Conservation (phyloP, 1,140 invertebrate species). For the Zaprionus ghesquierei region DNA sequence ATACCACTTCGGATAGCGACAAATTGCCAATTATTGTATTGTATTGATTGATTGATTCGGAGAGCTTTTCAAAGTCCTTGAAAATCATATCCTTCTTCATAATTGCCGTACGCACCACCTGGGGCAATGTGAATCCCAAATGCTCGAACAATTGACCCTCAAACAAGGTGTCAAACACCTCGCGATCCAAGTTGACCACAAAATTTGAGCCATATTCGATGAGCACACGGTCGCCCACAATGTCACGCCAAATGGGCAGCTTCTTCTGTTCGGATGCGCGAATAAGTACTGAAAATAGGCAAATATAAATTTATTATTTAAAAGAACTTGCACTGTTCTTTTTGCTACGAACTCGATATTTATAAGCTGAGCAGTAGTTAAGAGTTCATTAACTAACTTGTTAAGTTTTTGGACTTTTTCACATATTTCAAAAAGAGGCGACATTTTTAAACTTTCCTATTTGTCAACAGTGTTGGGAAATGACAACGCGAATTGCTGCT, state of each 20-base stretch:
- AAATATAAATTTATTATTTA: background rate
- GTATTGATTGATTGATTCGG: slow-evolving; percentile 86
- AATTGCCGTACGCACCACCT: slow-evolving; percentile 74
- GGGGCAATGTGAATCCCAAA: slow-evolving; percentile 87
- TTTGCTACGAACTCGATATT: background rate
- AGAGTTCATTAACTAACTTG: too few relatives aligned
- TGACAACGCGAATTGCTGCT: too few relatives aligned
- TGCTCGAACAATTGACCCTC: slow-evolving; percentile 90
- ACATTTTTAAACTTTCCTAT: too few relatives aligned
- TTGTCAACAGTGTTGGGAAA: too few relatives aligned
- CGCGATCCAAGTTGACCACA: slow-evolving; percentile 85
- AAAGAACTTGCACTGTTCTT: background rate
- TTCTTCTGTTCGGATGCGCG: slow-evolving; percentile 75
- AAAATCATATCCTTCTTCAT: slow-evolving; percentile 84
- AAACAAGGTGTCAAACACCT: slow-evolving; percentile 88
- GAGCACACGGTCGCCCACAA: slow-evolving; percentile 86
- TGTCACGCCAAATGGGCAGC: slow-evolving; percentile 86
- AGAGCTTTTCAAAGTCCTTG: slow-evolving; percentile 85
- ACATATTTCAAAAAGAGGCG: too few relatives aligned
- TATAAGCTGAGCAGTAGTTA: too few relatives aligned
- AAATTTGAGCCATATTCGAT: slow-evolving; percentile 87
- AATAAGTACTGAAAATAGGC: slow-evolving; percentile 62
- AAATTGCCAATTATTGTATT: slow-evolving; percentile 85
- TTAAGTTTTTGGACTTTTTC: too few relatives aligned
- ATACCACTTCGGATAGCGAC: slow-evolving; percentile 86